A percentile compares a stretch with the other conserved stretches of the same genome.
These are phyloP conservation scores for Drosophila busckii DNA, from an alignment of 1,140 invertebrate species.

Conservation along the genomic window DNA sequence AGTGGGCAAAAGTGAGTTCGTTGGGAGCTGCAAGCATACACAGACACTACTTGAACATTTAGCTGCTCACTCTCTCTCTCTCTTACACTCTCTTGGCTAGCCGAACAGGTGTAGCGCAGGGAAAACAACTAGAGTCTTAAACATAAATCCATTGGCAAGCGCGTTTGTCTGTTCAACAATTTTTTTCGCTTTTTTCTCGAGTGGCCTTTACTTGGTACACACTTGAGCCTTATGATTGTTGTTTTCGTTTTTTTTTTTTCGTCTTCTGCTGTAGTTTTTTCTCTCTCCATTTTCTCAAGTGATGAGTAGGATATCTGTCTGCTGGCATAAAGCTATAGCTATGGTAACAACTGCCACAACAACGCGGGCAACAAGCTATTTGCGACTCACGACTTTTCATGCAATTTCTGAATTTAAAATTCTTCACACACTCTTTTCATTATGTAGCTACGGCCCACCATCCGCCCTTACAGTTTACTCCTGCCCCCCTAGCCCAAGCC, in stretches of 20 bases:
- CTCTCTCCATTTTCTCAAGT: constrained; percentile 77
- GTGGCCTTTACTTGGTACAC: constrained; percentile 68
- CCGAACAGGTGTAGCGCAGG: constrained; percentile 64
- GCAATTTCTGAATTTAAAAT: constrained; percentile 78
- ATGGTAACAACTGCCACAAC: constrained; percentile 27
- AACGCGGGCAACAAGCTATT: constrained; percentile 64
- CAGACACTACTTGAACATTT: constrained; percentile 7
- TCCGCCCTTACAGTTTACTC: background rate
- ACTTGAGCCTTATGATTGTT: constrained; percentile 49
- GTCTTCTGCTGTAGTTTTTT: constrained; percentile 65
- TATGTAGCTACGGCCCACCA: constrained; percentile 49
- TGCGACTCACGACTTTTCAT: constrained; percentile 77
- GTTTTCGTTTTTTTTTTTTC: constrained; percentile 12
- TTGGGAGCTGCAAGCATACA: constrained; percentile 16
- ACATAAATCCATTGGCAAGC: constrained; percentile 8
- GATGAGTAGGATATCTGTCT: constrained; percentile 76
- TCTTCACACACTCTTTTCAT: constrained; percentile 77
- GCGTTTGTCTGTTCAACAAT: constrained; percentile 37
- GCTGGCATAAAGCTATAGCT: constrained; percentile 29
- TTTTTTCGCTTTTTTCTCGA: constrained; percentile 38
- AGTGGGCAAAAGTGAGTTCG: constrained; percentile 41
- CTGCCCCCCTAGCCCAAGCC: background rate
- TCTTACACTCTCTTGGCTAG: constrained; percentile 27
- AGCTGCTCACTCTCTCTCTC: constrained; percentile 20
- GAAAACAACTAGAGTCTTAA: constrained; percentile 47